A percentile compares a stretch with the other conserved stretches of the same genome.
Conservation (phyloP, 2,113 vertebrate genomes). For the Numenius arquata region DNA sequence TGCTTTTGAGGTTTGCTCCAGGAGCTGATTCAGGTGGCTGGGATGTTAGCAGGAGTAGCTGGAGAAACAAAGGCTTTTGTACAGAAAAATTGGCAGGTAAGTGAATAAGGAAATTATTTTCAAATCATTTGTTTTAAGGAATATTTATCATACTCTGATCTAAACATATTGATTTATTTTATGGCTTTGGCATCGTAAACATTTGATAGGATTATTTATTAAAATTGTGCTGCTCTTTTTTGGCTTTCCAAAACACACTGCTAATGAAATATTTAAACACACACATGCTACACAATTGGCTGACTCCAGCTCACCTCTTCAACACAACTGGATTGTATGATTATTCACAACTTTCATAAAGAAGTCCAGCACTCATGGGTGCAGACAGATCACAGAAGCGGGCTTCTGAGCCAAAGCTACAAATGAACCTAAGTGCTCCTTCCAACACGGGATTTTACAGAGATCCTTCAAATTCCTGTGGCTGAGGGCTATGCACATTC, state of each 20-base stretch:
- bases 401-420: neutral
- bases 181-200: slow-evolving; percentile 26
- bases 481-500: neutral
- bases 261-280: neutral
- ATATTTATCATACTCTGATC: slow-evolving; percentile 27
- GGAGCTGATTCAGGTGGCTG: slow-evolving; percentile 17
- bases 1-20: neutral
- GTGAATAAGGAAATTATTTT: slow-evolving; percentile 42
- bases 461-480: slow-evolving; percentile 28
- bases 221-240: neutral
- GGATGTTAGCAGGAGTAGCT: slow-evolving; percentile 30
- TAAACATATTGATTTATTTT: slow-evolving; percentile 42
- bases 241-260: slow-evolving; percentile 22
- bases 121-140: neutral
- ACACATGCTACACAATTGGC: neutral
- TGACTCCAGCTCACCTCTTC: neutral
- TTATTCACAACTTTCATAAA: neutral
- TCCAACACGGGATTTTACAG: slow-evolving; percentile 11
- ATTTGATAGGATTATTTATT: slow-evolving; percentile 49
- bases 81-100: slow-evolving; percentile 17
- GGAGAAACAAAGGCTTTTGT: slow-evolving; percentile 19
- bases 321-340: neutral
- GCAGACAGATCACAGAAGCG: neutral
- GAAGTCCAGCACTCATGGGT: neutral
- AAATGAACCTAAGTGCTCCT: neutral